Percentiles rank a stretch among this genome's conserved stretches.
Evolutionary conservation across 2,888 invertebrate species (phyloP).

Genomic region (Synanthedon andrenaeformis): DNA sequence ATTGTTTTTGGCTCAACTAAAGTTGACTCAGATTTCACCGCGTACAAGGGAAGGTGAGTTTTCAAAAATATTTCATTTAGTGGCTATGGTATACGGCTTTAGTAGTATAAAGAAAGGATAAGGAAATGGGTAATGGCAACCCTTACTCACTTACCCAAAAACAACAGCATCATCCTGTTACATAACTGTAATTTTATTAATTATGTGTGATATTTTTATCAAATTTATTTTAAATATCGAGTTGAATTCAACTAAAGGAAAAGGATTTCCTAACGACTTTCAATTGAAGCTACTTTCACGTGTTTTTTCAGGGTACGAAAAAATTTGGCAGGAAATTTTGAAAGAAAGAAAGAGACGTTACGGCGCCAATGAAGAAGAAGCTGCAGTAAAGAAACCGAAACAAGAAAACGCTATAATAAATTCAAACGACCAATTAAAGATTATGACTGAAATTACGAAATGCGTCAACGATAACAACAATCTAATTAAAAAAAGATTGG

Average conservation of each 20-base stretch:
- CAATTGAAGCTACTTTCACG: too few species aligned
- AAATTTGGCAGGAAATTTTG: constrained; percentile 73
- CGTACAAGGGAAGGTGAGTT: constrained; percentile 70
- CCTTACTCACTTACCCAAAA: too few species aligned
- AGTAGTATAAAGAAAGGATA: too few species aligned
- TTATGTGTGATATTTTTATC: too few species aligned
- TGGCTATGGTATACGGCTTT: too few species aligned
- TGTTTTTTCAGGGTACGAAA: constrained; percentile 68
- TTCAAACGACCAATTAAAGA: constrained; percentile 40
- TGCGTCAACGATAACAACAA: constrained; percentile 58
- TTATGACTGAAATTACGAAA: constrained; percentile 57
- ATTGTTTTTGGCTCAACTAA: constrained; percentile 70
- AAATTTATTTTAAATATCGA: too few species aligned
- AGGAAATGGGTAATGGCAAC: too few species aligned
- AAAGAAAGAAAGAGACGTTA: constrained; percentile 73
- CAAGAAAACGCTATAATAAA: constrained; percentile 25
- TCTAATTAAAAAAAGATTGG: constrained; percentile 51
- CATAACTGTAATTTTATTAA: too few species aligned
- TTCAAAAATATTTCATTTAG: too few species aligned
- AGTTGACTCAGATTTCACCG: constrained; percentile 65
- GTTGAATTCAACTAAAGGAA: too few species aligned
- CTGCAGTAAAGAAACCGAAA: constrained; percentile 12
- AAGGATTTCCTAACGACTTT: too few species aligned
- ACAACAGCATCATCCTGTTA: too few species aligned
- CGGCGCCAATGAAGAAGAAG: constrained; percentile 38